Conservation (phyloP, 2,113 vertebrate species). For the Chiloscyllium plagiosum region DNA sequence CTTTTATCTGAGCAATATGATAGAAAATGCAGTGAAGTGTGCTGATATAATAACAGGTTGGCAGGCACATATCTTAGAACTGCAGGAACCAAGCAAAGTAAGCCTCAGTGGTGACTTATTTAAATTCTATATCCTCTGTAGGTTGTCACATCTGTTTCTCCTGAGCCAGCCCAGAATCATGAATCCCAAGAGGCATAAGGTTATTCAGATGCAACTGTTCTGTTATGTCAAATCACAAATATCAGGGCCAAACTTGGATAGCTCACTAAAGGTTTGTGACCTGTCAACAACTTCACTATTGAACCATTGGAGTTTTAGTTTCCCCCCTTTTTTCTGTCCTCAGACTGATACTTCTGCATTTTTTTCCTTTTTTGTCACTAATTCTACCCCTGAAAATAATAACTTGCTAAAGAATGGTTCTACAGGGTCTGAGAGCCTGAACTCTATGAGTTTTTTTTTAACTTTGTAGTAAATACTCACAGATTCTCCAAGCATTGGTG, state of each 20-base stretch:
- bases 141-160: slow-evolving; percentile 30
- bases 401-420: not conserved
- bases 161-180: slow-evolving; percentile 11
- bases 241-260: slow-evolving; percentile 8
- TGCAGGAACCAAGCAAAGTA: slow-evolving; percentile 24
- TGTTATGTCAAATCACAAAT: not conserved
- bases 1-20: slow-evolving; percentile 37
- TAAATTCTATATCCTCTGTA: slow-evolving; percentile 30
- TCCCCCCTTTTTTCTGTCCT: not conserved
- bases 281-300: not conserved
- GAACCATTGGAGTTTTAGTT: not conserved
- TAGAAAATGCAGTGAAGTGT: slow-evolving; percentile 26
- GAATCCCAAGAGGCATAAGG: not conserved
- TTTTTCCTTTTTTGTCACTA: not conserved
- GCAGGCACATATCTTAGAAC: slow-evolving; percentile 36
- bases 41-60: slow-evolving; percentile 35
- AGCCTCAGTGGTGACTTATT: slow-evolving; percentile 33
- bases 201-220: not conserved
- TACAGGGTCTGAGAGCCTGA: not conserved
- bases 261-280: not conserved
- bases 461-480: not conserved
- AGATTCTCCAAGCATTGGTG: not conserved
- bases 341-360: not conserved
- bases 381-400: not conserved
- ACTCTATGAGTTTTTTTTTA: not conserved